Percentiles rank a stretch among this genome's conserved stretches.
Conservation (phyloP, 2,113 vertebrate species). For the Megaleporinus macrocephalus region DNA sequence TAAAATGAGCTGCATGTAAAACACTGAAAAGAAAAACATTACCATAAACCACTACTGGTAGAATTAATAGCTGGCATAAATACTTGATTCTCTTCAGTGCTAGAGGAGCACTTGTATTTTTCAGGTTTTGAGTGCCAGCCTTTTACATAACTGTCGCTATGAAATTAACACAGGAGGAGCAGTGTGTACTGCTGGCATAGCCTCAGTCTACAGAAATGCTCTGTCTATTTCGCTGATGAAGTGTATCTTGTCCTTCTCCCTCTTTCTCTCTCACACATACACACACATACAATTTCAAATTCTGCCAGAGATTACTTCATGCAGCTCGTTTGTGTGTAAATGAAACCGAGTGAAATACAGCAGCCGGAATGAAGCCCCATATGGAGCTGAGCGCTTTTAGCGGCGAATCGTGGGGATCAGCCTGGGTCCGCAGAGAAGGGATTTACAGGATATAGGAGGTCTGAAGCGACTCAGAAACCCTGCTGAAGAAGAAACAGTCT, state of each 20-base stretch:
- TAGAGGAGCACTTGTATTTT: constrained; percentile 16
- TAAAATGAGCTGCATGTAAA: constrained; percentile 24
- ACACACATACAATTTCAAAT: constrained; percentile 11
- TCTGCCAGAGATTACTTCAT: not conserved
- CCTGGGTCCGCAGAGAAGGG: constrained; percentile 6
- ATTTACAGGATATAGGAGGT: constrained; percentile 28
- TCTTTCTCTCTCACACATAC: not conserved
- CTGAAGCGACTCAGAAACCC: constrained; percentile 24
- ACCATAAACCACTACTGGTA: constrained; percentile 2
- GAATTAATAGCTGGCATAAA: constrained; percentile 39
- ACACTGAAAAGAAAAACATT: constrained; percentile 30
- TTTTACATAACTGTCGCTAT: constrained; percentile 19
- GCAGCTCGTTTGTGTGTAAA: not conserved
- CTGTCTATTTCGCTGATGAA: constrained; percentile 4
- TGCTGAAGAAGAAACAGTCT: constrained; percentile 2
- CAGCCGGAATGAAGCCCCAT: not conserved
- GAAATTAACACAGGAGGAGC: constrained; percentile 8
- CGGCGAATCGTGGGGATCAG: constrained; percentile 9
- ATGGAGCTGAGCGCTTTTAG: not conserved
- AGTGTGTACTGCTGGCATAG: not conserved
- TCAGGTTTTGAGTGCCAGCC: not conserved
- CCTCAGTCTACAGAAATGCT: constrained; percentile 17
- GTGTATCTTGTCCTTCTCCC: not conserved
- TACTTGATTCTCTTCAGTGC: constrained; percentile 9
- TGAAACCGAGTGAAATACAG: not conserved